Conservation (phyloP, 2,888 invertebrate species). For the Carterocephalus palaemon region DNA sequence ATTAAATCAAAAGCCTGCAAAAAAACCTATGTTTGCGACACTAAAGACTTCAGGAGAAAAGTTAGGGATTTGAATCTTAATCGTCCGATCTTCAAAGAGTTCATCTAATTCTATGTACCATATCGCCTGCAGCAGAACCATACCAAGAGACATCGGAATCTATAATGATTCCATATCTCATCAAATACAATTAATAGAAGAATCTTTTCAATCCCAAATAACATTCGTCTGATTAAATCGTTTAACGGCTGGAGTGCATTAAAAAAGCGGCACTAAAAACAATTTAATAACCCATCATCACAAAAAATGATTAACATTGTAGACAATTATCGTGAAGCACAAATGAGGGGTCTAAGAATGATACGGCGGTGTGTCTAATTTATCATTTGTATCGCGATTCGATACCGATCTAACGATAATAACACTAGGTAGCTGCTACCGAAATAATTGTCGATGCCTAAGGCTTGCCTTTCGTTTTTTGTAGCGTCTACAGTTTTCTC, state of each 20-base stretch:
- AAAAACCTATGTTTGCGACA: too few species aligned
- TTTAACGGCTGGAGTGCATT: conserved; percentile 30
- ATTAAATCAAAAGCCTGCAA: too few species aligned
- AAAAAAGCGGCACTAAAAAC: conserved; percentile 32
- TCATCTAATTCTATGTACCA: too few species aligned
- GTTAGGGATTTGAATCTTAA: too few species aligned
- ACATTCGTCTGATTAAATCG: conserved; percentile 25
- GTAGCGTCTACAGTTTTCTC: conserved; percentile 33
- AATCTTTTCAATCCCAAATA: conserved; percentile 16
- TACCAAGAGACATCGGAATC: too few species aligned
- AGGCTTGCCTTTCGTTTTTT: conserved; percentile 39
- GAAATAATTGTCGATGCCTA: conserved; percentile 52
- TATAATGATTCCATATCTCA: conserved; percentile 11
- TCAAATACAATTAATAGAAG: conserved; percentile 21
- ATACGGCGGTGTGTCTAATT: conserved; percentile 31
- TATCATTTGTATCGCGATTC: conserved; percentile 37
- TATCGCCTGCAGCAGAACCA: too few species aligned
- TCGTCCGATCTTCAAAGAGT: too few species aligned
- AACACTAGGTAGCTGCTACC: conserved; percentile 51
- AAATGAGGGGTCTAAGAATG: conserved; percentile 34
- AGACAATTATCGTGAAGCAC: conserved; percentile 42
- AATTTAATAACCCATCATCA: conserved; percentile 49
- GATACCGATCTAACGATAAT: conserved; percentile 38
- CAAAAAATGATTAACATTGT: conserved; percentile 51
- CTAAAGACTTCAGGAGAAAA: too few species aligned